Evolutionary conservation across 2,797 vertebrate genomes (phyloP), one percentile per base, ranked within the genome.

Genomic region (Tenualosa ilisha): DNA sequence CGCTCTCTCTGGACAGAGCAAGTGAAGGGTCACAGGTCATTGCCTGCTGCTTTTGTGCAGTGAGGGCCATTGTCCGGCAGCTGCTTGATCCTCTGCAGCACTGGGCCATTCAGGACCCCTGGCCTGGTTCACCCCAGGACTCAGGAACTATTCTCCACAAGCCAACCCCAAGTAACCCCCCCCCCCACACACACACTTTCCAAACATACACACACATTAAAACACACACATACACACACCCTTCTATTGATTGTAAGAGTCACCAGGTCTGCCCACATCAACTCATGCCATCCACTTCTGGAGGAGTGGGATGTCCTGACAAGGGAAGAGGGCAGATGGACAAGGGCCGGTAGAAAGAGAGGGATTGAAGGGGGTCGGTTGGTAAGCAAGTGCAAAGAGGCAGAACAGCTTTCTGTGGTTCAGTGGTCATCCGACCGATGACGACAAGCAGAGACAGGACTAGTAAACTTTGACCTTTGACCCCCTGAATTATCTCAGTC

Each of bases 81-180:
- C 56, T 59, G 56, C 56, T 91, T 93, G 92, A 92, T 2, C 93
- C 81, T 82, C 9, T 90, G 91, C 91, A 93, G 92, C 88, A 85
- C 81, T 37, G 88, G 88, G 85, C 51, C 6, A 49, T 31, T 50
- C 26, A n/a, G 17, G 56, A 59, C 56, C 56, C 56, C 56, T 59
- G 56, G 56, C 56, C 56, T n/a, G 20, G 56, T 6, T 59, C 56
- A 59, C 56, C 50, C 13, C 56, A 63, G 20, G 31, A 61, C 61
- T 49, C 26, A 40, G 17, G 11, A 7, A 59, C 82, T 26, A 31
- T 24, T 59, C 22, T 53, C 82, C 26, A 8, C 82, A 6, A n/a
- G 4, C 46, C 46, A 31, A 31, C 31, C 81, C 3, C 15, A 4
- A 82, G 22, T 37, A 20, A 54, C 53, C 12, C 53, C 53, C 15